Evolutionary conservation across 2,888 invertebrate species (phyloP).

Genomic region (Zootermopsis nevadensis): DNA sequence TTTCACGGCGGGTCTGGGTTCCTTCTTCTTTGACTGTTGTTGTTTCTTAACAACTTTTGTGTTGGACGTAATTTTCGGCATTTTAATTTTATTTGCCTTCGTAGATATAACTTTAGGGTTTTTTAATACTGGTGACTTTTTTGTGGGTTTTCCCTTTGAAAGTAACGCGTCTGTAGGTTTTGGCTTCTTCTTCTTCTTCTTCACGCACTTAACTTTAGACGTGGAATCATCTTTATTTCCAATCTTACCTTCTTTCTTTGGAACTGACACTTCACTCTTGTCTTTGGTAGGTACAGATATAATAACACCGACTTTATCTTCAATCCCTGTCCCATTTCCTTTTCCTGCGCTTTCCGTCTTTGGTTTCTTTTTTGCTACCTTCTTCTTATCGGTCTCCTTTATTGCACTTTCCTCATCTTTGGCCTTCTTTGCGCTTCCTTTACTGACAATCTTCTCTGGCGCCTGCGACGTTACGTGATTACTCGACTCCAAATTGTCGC

Average conservation of each 20-base stretch:
- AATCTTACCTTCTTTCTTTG: slow-evolving; percentile 51
- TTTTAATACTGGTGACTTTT: slow-evolving; percentile 33
- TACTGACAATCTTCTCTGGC: neutral
- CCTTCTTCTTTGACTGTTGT: slow-evolving; percentile 1
- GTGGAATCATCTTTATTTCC: neutral
- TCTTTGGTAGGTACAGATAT: slow-evolving; percentile 28
- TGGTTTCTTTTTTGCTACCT: slow-evolving; percentile 60
- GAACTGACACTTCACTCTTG: neutral
- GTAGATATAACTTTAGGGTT: slow-evolving; percentile 1
- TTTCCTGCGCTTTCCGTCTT: slow-evolving; percentile 57
- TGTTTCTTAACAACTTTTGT: neutral
- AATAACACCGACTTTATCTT: slow-evolving; percentile 2
- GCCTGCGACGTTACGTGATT: neutral
- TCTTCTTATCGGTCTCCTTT: slow-evolving; percentile 59
- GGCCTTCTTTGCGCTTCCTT: slow-evolving; percentile 33
- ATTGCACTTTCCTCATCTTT: slow-evolving; percentile 58
- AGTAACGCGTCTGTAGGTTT: neutral
- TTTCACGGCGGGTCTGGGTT: neutral
- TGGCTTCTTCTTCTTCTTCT: neutral
- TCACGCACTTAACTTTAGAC: neutral
- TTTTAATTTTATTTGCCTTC: slow-evolving; percentile 53
- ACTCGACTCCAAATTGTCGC: neutral
- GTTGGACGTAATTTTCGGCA: neutral
- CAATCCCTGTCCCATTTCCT: slow-evolving; percentile 55
- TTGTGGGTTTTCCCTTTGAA: slow-evolving; percentile 3